Evolutionary conservation across 1,140 invertebrate genomes (phyloP).

Genomic region (Charaxes varanes): DNA sequence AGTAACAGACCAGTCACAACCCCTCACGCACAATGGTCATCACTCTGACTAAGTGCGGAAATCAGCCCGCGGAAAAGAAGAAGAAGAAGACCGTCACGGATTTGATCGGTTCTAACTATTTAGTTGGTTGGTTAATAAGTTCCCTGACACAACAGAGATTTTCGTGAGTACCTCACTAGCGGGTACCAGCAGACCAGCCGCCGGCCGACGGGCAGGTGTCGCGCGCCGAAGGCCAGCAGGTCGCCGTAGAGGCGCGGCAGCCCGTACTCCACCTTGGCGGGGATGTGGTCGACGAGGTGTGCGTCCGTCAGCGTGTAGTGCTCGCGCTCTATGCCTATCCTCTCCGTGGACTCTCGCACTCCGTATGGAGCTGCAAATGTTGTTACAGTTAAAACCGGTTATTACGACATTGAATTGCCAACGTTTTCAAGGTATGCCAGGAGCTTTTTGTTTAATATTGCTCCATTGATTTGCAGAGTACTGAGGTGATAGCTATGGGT

Average conservation of each 20-base stretch:
- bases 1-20: too few species aligned
- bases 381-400: background rate
- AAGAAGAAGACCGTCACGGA: too few species aligned
- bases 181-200: slow-evolving; percentile 95
- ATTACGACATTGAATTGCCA: too few species aligned
- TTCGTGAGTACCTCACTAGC: slow-evolving; percentile 82
- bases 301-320: slow-evolving; percentile 77
- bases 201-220: slow-evolving; percentile 83
- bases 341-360: slow-evolving; percentile 92
- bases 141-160: background rate
- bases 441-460: too few species aligned
- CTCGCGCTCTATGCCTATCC: slow-evolving; percentile 81
- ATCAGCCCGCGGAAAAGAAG: too few species aligned
- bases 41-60: too few species aligned
- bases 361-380: slow-evolving; percentile 91
- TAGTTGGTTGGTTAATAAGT: too few species aligned
- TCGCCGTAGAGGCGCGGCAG: slow-evolving; percentile 88
- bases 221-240: slow-evolving; percentile 87
- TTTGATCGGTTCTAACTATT: too few species aligned
- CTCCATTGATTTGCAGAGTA: too few species aligned
- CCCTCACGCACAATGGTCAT: too few species aligned
- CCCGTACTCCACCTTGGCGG: slow-evolving; percentile 91
- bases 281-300: slow-evolving; percentile 82
- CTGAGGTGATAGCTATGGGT: too few species aligned
- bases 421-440: too few species aligned